Percentiles rank a stretch among this genome's conserved stretches.
Conservation (phyloP, 2,113 vertebrate species). For the Bathybates hornii region DNA sequence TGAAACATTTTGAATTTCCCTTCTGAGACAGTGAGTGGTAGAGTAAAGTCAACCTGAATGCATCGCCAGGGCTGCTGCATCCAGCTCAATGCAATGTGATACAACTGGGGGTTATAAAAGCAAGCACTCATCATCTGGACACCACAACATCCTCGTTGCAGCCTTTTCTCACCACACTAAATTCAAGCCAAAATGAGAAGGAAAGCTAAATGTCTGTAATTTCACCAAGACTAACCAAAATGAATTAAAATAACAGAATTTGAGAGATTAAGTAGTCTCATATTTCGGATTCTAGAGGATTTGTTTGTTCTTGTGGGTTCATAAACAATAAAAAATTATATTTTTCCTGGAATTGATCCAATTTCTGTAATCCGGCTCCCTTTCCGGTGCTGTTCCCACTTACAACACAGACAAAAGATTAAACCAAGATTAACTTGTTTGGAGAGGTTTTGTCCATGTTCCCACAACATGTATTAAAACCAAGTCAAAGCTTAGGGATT, state of each 20-base stretch:
- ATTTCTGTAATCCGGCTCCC: not conserved
- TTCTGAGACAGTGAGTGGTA: not conserved
- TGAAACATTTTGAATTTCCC: not conserved
- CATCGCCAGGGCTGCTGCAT: not conserved
- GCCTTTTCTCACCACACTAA: not conserved
- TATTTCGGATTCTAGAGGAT: not conserved
- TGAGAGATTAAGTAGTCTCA: not conserved
- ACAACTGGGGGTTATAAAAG: not conserved
- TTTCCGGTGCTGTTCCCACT: not conserved
- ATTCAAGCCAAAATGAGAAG: not conserved
- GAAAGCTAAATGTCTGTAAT: not conserved
- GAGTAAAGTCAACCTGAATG: not conserved
- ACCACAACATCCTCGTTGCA: not conserved
- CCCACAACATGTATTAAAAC: not conserved
- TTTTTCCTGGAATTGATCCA: not conserved
- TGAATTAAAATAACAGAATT: not conserved
- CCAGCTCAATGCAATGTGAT: not conserved
- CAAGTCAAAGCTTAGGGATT: not conserved
- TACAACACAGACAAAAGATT: not conserved
- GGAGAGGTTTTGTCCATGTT: not conserved
- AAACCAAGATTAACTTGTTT: conserved; percentile 8
- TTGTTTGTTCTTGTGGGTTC: not conserved
- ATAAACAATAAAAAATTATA: not conserved
- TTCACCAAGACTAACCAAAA: not conserved
- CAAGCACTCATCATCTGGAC: not conserved